These are phyloP conservation scores for Pachypanchax playfairii DNA, from an alignment of 2,113 vertebrate species.

Conservation along the genomic window DNA sequence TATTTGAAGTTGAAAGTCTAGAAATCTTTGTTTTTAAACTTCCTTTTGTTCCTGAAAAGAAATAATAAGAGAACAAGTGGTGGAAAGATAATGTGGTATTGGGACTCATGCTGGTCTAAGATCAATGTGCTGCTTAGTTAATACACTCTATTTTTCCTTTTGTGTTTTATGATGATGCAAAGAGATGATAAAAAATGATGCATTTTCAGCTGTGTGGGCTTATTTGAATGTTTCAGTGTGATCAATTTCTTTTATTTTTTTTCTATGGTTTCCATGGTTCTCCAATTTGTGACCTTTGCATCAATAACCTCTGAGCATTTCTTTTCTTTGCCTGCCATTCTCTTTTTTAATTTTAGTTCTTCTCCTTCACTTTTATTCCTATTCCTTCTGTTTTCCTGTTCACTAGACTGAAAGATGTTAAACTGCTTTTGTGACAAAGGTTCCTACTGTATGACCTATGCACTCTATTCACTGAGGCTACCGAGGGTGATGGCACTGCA, in stretches of 20 bases:
- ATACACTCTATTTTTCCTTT: slow-evolving; percentile 8
- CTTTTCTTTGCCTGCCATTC: background rate
- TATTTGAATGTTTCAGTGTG: slow-evolving; percentile 40
- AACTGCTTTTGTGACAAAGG: slow-evolving; percentile 21
- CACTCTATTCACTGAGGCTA: slow-evolving; percentile 9
- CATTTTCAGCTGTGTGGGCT: slow-evolving; percentile 41
- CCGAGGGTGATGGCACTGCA: slow-evolving; percentile 22
- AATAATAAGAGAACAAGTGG: slow-evolving; percentile 41
- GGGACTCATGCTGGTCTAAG: slow-evolving; percentile 30
- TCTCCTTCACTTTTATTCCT: background rate
- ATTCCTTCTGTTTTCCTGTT: slow-evolving; percentile 27
- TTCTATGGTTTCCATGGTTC: slow-evolving; percentile 1
- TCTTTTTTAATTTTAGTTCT: background rate
- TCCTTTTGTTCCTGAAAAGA: slow-evolving; percentile 18
- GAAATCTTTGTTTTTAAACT: slow-evolving; percentile 32
- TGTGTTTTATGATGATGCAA: slow-evolving; percentile 7
- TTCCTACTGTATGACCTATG: slow-evolving; percentile 5
- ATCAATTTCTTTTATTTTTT: slow-evolving; percentile 18
- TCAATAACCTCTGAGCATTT: slow-evolving; percentile 13
- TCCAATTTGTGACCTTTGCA: slow-evolving; percentile 3
- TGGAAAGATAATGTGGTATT: slow-evolving; percentile 19
- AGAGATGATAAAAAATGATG: slow-evolving; percentile 17
- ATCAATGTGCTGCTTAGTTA: slow-evolving; percentile 57
- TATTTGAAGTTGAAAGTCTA: slow-evolving; percentile 22
- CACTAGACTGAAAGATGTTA: background rate